phyloP scores from a whole-genome alignment of 92 coral and sea anemone species.

The Blastomussa wellsi region DNA sequence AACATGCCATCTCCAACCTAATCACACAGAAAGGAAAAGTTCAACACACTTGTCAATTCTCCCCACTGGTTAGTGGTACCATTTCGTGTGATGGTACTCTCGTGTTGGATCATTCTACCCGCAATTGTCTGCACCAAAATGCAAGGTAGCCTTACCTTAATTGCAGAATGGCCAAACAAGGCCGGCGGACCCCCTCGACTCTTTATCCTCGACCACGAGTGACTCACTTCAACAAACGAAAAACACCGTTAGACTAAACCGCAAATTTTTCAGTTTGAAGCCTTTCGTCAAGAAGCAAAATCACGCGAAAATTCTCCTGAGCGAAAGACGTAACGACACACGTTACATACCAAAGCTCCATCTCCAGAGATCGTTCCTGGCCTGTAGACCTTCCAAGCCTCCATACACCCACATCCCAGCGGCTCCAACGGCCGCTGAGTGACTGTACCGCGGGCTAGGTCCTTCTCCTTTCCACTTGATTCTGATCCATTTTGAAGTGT shows the following conservation, averaged over 20 bases:
- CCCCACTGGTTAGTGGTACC: too few species aligned
- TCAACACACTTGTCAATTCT: background rate
- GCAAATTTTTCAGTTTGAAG: background rate
- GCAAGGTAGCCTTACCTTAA: conserved; percentile 50
- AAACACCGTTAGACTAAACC: background rate
- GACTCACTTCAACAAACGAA: conserved; percentile 48
- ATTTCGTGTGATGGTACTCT: too few species aligned
- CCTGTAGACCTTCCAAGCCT: conserved; percentile 79
- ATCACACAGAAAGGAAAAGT: background rate
- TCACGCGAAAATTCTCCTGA: background rate
- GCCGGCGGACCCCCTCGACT: conserved; percentile 86
- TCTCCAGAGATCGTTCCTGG: conserved; percentile 90
- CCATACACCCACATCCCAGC: conserved; percentile 88
- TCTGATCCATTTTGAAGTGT: conserved; percentile 66
- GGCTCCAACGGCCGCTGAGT: conserved; percentile 88
- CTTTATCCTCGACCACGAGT: conserved; percentile 79
- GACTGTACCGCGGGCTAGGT: conserved; percentile 93
- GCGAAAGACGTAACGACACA: background rate
- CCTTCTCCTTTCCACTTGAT: conserved; percentile 63
- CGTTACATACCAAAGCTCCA: conserved; percentile 89
- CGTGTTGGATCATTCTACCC: too few species aligned
- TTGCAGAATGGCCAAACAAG: conserved; percentile 88
- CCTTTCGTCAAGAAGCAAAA: background rate
- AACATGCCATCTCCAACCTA: conserved; percentile 98
- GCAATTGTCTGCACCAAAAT: background rate